Conservation (phyloP, 2,888 invertebrate species). For the Ennomos erosarius region DNA sequence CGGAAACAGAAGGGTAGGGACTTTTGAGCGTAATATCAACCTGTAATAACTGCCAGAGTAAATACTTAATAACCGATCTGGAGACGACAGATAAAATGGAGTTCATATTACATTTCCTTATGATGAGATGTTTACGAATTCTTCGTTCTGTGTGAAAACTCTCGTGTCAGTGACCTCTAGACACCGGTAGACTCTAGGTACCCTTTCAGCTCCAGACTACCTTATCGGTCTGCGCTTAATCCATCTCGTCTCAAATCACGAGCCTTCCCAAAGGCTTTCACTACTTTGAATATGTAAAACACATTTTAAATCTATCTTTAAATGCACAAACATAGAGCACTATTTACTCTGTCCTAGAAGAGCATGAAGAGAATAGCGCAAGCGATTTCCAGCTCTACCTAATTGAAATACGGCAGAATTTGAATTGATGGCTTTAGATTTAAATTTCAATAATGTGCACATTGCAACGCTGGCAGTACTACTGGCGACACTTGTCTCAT, state of each 20-base stretch:
- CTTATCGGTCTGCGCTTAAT: constrained; percentile 34
- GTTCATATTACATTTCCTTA: no score
- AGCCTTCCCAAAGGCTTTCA: constrained; percentile 31
- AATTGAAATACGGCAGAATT: constrained; percentile 22
- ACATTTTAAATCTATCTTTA: constrained; percentile 19
- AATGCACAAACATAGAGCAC: constrained; percentile 5
- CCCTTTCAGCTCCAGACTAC: constrained; percentile 11
- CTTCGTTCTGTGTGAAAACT: not conserved
- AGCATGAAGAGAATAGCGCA: constrained; percentile 2
- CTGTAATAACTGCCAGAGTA: no score
- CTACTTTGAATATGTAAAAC: constrained; percentile 28
- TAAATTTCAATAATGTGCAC: constrained; percentile 33
- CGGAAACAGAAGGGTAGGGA: no score
- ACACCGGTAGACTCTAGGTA: not conserved
- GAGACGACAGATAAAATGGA: no score
- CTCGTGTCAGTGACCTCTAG: not conserved
- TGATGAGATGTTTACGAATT: no score
- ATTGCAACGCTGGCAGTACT: constrained; percentile 29
- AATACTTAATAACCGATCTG: no score
- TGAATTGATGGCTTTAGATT: constrained; percentile 16
- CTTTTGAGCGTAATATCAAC: no score
- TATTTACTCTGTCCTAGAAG: constrained; percentile 8
- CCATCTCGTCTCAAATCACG: constrained; percentile 37
- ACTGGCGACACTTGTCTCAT: constrained; percentile 34
- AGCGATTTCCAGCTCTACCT: constrained; percentile 24